A percentile compares a stretch with the other conserved stretches of the same genome.
phyloP scores from a whole-genome alignment of 2,888 invertebrate genomes.

The Andrena praecox region DNA sequence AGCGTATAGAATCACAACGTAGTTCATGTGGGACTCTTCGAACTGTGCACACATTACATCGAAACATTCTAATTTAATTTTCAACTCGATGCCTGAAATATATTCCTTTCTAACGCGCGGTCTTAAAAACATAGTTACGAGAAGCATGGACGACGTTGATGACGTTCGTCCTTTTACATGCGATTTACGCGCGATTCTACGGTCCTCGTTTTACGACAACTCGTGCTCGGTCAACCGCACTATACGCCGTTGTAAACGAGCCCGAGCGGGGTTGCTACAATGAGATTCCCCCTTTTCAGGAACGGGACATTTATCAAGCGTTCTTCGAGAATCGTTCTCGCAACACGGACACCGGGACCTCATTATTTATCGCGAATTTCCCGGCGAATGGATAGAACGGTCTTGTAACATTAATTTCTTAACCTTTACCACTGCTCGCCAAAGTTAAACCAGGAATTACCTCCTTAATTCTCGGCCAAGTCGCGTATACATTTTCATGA shows the following conservation, averaged over 20 bases:
- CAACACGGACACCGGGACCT: conserved; percentile 3
- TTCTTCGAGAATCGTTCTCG: conserved; percentile 47
- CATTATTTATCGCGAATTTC: conserved; percentile 36
- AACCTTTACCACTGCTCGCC: not conserved
- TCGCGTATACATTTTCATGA: too few species aligned
- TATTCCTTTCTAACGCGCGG: conserved; percentile 1
- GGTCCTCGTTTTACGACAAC: conserved; percentile 46
- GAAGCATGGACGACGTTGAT: conserved; percentile 30
- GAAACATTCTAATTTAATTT: not conserved
- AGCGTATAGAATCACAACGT: too few species aligned
- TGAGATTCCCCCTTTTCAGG: conserved; percentile 36
- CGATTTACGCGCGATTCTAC: conserved; percentile 44
- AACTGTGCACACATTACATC: too few species aligned
- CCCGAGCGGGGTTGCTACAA: conserved; percentile 13
- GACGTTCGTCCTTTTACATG: conserved; percentile 36
- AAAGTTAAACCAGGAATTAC: conserved; percentile 8
- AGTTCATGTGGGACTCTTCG: too few species aligned
- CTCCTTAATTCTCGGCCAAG: not conserved
- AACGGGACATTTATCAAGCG: conserved; percentile 43
- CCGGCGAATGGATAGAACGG: not conserved
- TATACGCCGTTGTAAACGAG: conserved; percentile 39
- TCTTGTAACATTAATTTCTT: not conserved
- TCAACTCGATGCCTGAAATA: not conserved
- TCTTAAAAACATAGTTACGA: conserved; percentile 16
- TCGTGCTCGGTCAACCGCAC: conserved; percentile 28